Base-by-base conservation (phyloP, 2,113 vertebrate genomes). In the Rousettus leschenaultii region DNA sequence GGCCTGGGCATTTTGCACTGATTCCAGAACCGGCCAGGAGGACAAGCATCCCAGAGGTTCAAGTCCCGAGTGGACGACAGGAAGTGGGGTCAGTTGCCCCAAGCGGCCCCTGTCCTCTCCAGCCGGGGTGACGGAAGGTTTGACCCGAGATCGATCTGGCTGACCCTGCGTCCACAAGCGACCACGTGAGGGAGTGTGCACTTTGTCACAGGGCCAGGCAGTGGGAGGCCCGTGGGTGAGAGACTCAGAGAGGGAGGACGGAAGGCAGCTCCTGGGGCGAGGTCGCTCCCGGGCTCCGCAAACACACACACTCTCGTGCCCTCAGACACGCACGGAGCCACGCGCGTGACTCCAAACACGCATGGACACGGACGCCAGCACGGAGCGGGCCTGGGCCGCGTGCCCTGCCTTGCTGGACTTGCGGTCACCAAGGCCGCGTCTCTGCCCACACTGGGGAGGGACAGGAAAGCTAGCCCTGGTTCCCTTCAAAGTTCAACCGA, bases 311-410 rank as follows among this genome's bases (percentile, higher is more conserved):
- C 61, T 51, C 12, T 2, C 26, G n/a, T 68, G 71, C 35, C 9
- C 33, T 65, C 15, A 28, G 30, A 12, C 82, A 59, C 33, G 40
- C 4, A 10, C 8, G 21, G 11, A 4, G 65, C 43, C 0, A 7
- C n/a, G 33, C 45, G 5, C 1, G 3, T 14, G 14, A 13, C 14
- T 3, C 24, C 35, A 35, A 9, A 73, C 28, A 2, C n/a, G 18
- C 61, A 66, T 10, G 26, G 10, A 28, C 75, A 4, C 5, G 65
- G 3, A 24, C 48, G 12, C 48, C 5, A 13, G n/a, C n/a, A 3
- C 19, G 22, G 53, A 28, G 5, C 3, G 43, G 12, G 7, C 10
- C 5, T 16, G 35, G 21, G 2, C 21, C 28, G 11, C 19, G 7
- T 6, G 70, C 22, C 30, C 35, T 51, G 45, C 5, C 51, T 33